Evolutionary conservation across 2,113 vertebrate genomes (phyloP).

Genomic region (Hydrochoerus hydrochaeris): DNA sequence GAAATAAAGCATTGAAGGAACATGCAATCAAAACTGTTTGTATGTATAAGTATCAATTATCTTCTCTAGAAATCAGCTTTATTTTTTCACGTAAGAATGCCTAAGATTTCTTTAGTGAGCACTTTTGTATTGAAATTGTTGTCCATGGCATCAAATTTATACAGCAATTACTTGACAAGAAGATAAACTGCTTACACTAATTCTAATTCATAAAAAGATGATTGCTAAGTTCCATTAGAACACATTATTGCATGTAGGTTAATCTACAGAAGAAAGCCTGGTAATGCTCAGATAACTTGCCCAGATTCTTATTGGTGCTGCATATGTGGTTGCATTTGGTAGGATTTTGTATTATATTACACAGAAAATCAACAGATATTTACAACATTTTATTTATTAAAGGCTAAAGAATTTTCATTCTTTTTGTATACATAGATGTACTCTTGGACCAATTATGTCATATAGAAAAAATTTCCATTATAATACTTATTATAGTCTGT

Average conservation of each 20-base stretch:
- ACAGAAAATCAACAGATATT: background rate
- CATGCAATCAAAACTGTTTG: background rate
- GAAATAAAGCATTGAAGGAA: background rate
- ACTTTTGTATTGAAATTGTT: background rate
- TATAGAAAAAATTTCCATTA: background rate
- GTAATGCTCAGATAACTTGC: background rate
- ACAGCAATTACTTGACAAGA: background rate
- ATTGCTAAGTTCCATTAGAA: background rate
- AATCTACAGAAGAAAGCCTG: background rate
- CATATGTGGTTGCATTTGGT: rapidly evolving
- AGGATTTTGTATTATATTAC: background rate
- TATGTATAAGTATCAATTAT: background rate
- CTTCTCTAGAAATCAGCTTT: background rate
- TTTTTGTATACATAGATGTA: background rate
- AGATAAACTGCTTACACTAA: background rate
- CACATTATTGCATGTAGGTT: background rate
- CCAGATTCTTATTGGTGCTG: background rate
- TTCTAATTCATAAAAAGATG: background rate
- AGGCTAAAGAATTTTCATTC: background rate
- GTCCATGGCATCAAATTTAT: background rate
- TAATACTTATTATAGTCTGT: background rate
- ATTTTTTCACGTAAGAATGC: background rate
- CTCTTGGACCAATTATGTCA: background rate
- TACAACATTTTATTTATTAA: background rate
- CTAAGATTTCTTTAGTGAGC: background rate